These are phyloP conservation scores for Leptothorax acervorum DNA, from an alignment of 2,888 invertebrate genomes.

Conservation along the genomic window DNA sequence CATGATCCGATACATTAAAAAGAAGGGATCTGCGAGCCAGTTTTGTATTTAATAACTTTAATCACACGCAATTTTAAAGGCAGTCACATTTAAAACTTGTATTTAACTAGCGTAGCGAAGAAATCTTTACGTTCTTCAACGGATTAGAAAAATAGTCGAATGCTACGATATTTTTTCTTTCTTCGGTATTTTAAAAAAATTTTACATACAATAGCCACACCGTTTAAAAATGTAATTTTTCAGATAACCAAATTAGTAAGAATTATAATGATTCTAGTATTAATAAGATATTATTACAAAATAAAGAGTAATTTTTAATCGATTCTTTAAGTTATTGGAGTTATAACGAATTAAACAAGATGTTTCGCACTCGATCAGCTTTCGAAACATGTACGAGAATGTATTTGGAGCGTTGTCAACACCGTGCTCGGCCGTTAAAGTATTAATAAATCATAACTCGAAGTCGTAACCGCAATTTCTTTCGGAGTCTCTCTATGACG, in stretches of 20 bases:
- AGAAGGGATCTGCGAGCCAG: not conserved
- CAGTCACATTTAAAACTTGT: not conserved
- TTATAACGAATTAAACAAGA: slow-evolving; percentile 10
- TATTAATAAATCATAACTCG: slow-evolving; percentile 47
- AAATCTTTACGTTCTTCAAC: not conserved
- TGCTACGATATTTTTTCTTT: not conserved
- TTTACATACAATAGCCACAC: not conserved
- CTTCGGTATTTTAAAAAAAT: not conserved
- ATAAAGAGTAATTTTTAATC: not conserved
- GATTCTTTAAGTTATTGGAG: not conserved
- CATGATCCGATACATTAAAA: slow-evolving; percentile 30
- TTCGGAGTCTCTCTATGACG: slow-evolving; percentile 29
- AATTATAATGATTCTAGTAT: not conserved
- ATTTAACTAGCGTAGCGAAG: no score
- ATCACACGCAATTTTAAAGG: not conserved
- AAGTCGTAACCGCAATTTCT: slow-evolving; percentile 54
- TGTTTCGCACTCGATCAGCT: slow-evolving; percentile 7
- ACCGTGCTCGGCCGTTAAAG: slow-evolving; percentile 29
- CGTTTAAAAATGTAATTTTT: not conserved
- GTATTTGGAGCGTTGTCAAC: slow-evolving; percentile 40
- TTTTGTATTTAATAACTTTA: slow-evolving; percentile 26
- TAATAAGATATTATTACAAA: not conserved
- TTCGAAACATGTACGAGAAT: not conserved
- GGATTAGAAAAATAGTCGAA: not conserved
- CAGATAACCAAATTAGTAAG: not conserved